A percentile compares a stretch with the other conserved stretches of the same genome.
Conservation (phyloP, 2,888 invertebrate species). For the Lomographa bimaculata region DNA sequence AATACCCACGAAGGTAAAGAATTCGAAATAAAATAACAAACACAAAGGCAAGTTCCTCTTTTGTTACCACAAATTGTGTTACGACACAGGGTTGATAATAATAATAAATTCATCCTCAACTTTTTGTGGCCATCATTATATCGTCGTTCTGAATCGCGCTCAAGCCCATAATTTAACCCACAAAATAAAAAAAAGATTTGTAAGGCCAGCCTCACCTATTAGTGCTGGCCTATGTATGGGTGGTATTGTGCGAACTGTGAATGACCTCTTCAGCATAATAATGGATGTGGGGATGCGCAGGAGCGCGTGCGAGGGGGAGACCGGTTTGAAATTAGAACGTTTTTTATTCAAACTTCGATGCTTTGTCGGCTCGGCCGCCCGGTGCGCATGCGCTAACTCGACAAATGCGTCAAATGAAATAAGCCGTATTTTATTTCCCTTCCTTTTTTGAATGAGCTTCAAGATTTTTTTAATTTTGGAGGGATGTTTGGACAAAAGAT, state of each 20-base stretch:
- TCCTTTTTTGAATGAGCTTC: constrained; percentile 64
- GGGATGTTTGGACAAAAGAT: constrained; percentile 59
- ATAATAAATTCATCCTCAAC: constrained; percentile 12
- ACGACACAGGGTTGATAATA: constrained; percentile 2
- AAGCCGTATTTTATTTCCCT: constrained; percentile 78
- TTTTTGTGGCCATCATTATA: constrained; percentile 24
- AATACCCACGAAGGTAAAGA: no score
- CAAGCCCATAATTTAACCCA: constrained; percentile 30
- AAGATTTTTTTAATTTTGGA: constrained; percentile 46
- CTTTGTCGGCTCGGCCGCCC: constrained; percentile 80
- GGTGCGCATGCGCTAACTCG: constrained; percentile 81
- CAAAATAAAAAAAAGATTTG: constrained; percentile 45
- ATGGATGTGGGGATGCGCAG: constrained; percentile 80
- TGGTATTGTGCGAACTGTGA: constrained; percentile 80
- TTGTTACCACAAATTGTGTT: background rate
- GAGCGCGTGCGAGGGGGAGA: constrained; percentile 78
- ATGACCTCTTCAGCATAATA: constrained; percentile 82
- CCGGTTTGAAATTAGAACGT: constrained; percentile 83
- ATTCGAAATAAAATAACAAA: no score
- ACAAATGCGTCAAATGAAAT: constrained; percentile 81
- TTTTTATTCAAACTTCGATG: constrained; percentile 64
- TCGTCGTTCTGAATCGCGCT: constrained; percentile 28
- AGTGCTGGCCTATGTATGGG: constrained; percentile 61
- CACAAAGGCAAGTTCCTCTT: no score
- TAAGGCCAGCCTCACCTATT: constrained; percentile 61